phyloP scores from a whole-genome alignment of 2,888 invertebrate genomes.

The Macropis europaea region DNA sequence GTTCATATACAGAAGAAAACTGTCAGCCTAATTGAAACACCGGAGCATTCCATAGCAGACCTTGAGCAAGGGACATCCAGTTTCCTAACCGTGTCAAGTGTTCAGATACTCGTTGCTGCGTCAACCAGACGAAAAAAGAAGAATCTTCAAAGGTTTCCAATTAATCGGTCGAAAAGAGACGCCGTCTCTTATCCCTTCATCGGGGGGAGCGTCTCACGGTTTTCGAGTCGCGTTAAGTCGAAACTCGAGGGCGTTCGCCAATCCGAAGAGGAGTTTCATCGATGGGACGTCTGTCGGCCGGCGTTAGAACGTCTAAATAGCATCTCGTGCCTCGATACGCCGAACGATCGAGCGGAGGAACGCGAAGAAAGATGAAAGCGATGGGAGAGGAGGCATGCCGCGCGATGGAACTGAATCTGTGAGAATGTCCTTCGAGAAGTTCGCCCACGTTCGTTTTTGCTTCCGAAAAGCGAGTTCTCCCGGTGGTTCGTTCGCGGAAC shows the following conservation, averaged over 20 bases:
- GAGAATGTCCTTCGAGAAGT: conserved; percentile 48
- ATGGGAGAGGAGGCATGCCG: not conserved
- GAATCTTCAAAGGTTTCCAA: not conserved
- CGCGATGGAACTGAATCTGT: conserved; percentile 32
- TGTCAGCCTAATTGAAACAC: too few relatives aligned
- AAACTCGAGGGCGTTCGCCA: not conserved
- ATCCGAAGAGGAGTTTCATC: conserved; percentile 6
- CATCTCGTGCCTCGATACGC: not conserved
- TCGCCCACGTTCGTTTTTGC: conserved; percentile 60
- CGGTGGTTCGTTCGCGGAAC: conserved; percentile 48
- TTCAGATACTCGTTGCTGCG: too few relatives aligned
- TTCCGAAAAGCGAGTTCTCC: conserved; percentile 55
- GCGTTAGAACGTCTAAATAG: conserved; percentile 35
- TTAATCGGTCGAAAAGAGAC: conserved; percentile 14
- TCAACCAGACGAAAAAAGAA: too few relatives aligned
- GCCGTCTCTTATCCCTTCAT: conserved; percentile 7
- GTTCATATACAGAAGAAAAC: too few relatives aligned
- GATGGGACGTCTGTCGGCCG: conserved; percentile 13
- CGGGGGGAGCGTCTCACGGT: conserved; percentile 12
- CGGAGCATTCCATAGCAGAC: too few relatives aligned
- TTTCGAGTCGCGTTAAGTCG: conserved; percentile 5
- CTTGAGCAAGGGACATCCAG: too few relatives aligned
- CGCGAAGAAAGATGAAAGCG: not conserved
- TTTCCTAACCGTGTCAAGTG: too few relatives aligned
- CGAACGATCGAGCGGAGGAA: not conserved